These are phyloP conservation scores for Nebria salina DNA, from an alignment of 2,888 invertebrate species.

Conservation along the genomic window DNA sequence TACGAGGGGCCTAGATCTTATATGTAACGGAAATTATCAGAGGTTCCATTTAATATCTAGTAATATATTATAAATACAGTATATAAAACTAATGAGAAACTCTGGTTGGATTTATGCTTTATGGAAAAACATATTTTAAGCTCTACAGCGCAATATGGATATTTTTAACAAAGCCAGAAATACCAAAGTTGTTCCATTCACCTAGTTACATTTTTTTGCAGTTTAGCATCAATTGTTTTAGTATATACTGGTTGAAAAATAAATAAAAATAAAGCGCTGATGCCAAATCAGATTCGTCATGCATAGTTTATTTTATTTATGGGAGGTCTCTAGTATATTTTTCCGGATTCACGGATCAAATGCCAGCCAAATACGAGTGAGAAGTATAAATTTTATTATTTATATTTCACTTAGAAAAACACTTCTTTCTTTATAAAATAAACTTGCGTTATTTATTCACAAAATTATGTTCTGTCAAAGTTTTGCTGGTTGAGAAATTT, in stretches of 20 bases:
- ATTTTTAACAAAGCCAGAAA: background rate
- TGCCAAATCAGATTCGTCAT: conserved; percentile 39
- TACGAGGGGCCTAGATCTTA: no score
- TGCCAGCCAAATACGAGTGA: background rate
- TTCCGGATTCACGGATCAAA: conserved; percentile 44
- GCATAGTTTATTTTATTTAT: conserved; percentile 44
- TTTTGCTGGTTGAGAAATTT: background rate
- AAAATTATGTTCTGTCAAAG: background rate
- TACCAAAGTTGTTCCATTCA: background rate
- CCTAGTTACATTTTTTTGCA: background rate
- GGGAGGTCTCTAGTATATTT: conserved; percentile 25
- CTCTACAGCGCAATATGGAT: no score
- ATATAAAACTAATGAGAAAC: no score
- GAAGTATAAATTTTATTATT: background rate
- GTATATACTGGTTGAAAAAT: background rate
- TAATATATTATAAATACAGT: no score
- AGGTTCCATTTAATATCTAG: no score
- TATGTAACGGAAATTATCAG: no score
- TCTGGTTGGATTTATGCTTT: no score
- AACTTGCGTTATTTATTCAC: background rate
- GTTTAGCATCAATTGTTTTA: background rate
- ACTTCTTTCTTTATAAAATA: background rate
- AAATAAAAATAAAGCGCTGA: background rate
- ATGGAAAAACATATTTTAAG: no score
- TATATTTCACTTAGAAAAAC: background rate